Base-by-base conservation (phyloP, 1,140 invertebrate species). In the Bombus sibiricus region DNA sequence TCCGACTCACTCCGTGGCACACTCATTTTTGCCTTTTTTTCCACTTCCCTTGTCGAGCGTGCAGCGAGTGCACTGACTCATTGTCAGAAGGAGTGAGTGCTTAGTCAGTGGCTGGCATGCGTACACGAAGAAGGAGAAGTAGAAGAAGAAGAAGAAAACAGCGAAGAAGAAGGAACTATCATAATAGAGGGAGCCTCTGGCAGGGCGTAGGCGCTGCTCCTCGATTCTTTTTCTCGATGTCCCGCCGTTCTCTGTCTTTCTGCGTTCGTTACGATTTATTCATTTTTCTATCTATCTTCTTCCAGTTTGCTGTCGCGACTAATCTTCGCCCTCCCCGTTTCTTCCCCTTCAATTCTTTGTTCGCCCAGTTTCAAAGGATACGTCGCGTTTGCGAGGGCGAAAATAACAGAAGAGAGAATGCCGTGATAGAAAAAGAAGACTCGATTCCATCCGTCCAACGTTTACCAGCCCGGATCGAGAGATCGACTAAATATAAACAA, bases 401-500 rank as follows among this genome's bases (percentile, higher is more conserved):
- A 92, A 92, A 92, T 92, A 92, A 92, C 90, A 88, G 85, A 82
- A 66, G 76, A 81, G 59, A 80, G 57, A 80, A 88, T 87, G 79
- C 85, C 87, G 43, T 66, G 41, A 80, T 66, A 81, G 66, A 90
- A 87, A 90, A 81, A 39, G 81, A 88, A 68, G 66, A 66, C 74
- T 47, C 85, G 66, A 83, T 86, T 82, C 86, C 89, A 92, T 92
- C 88, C 91, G 91, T 88, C 90, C 90, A 91, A 88, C 91, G 91
- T 93, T 93, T 93, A 92, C 89, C 83, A 88, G 71, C 81, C 59
- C 73, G 89, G 92, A 94, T 94, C 93, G 92, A 91, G 91, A 94
- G 93, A 94, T 92, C 92, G 92, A 93, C 93, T 94, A 94, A 92
- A 94, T 94, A 94, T 93, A 94, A 93, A 93, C 89, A 82, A 71